These are phyloP conservation scores for Drosophila atripex DNA, from an alignment of 2,888 invertebrate species.

Conservation along the genomic window DNA sequence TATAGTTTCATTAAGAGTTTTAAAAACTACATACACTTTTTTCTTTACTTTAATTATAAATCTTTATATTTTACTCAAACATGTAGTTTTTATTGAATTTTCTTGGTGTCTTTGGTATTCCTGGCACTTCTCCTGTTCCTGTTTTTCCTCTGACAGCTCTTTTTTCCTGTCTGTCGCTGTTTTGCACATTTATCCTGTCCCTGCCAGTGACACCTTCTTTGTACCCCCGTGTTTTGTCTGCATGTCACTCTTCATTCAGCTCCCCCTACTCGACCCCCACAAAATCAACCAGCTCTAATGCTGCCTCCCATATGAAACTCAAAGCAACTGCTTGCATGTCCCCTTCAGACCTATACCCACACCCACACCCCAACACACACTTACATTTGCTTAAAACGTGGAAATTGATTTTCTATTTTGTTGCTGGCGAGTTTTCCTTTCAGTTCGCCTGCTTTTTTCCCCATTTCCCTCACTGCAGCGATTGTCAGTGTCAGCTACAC, in stretches of 20 bases:
- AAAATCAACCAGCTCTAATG: slow-evolving; percentile 21
- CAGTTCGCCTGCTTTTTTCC: slow-evolving; percentile 30
- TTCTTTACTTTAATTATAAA: background rate
- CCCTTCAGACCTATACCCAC: background rate
- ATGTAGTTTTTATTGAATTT: background rate
- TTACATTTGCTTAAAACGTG: slow-evolving; percentile 53
- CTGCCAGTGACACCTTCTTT: slow-evolving; percentile 79
- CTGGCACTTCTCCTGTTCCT: slow-evolving; percentile 19
- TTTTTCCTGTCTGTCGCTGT: slow-evolving; percentile 75
- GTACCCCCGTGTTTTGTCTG: slow-evolving; percentile 65
- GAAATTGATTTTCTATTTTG: slow-evolving; percentile 78
- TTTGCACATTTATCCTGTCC: slow-evolving; percentile 79
- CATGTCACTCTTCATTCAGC: slow-evolving; percentile 75
- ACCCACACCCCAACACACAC: background rate
- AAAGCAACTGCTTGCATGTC: slow-evolving; percentile 76
- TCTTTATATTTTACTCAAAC: background rate
- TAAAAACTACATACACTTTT: background rate
- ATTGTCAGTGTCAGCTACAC: slow-evolving; percentile 72
- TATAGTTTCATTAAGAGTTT: background rate
- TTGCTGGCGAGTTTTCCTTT: slow-evolving; percentile 49
- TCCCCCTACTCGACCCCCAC: slow-evolving; percentile 6
- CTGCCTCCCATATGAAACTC: slow-evolving; percentile 66
- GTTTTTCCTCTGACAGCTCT: slow-evolving; percentile 63
- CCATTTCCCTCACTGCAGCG: slow-evolving; percentile 40
- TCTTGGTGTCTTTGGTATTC: slow-evolving; percentile 2